These are phyloP conservation scores for Lysandra bellargus DNA, from an alignment of 2,888 invertebrate species.

Conservation along the genomic window DNA sequence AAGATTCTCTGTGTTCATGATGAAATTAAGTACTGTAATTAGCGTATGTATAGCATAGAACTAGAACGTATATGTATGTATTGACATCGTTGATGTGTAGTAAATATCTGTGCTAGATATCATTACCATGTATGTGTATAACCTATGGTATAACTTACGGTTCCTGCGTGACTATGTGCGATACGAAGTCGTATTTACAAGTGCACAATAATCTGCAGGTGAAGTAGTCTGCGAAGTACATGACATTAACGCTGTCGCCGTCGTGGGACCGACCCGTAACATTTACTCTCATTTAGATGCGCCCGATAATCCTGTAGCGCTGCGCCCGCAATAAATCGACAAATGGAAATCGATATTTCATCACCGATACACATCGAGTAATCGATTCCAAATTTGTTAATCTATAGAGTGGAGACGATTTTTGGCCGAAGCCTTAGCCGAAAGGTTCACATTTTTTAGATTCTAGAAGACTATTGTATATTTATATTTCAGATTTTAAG, in stretches of 20 bases:
- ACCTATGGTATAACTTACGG: too few species aligned
- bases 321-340: slow-evolving; percentile 7
- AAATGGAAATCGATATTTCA: slow-evolving; percentile 11
- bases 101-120: too few species aligned
- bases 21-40: too few species aligned
- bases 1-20: too few species aligned
- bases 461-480: too few species aligned
- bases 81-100: too few species aligned
- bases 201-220: background rate
- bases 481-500: too few species aligned
- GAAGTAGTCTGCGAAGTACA: background rate
- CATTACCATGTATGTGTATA: too few species aligned
- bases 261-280: background rate
- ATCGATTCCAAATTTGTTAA: slow-evolving; percentile 1
- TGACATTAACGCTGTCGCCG: background rate
- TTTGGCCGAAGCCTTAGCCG: background rate
- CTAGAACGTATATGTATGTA: too few species aligned
- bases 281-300: background rate
- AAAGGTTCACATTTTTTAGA: too few species aligned
- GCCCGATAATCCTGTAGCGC: background rate
- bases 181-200: background rate
- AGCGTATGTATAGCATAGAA: too few species aligned
- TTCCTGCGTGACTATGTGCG: background rate
- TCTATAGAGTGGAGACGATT: background rate
- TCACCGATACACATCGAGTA: slow-evolving; percentile 1